Percentiles rank a stretch among this genome's conserved stretches.
Evolutionary conservation across 2,113 vertebrate species (phyloP).

Genomic region (Trichomycterus rosablanca): DNA sequence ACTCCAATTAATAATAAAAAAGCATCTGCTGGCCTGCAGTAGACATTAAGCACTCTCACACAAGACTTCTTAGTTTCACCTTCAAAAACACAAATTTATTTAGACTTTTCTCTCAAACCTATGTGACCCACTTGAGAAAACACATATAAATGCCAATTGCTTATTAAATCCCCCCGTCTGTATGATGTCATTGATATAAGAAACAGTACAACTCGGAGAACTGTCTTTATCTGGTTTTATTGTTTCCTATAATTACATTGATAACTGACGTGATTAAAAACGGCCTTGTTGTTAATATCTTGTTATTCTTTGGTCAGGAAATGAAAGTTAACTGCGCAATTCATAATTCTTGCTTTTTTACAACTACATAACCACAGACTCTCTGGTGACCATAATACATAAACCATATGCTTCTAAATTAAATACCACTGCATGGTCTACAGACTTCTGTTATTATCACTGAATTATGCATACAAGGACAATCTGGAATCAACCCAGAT

Average conservation of each 20-base stretch:
- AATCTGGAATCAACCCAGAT: not conserved
- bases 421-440: conserved; percentile 19
- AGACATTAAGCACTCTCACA: no score
- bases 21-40: no score
- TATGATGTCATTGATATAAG: no score
- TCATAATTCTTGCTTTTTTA: conserved; percentile 5
- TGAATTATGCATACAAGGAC: conserved; percentile 3
- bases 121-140: no score
- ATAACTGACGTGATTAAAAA: conserved; percentile 24
- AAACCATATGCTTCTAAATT: conserved; percentile 44
- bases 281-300: not conserved
- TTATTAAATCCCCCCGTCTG: no score
- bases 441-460: conserved; percentile 22
- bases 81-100: no score
- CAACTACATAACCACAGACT: conserved; percentile 2
- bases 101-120: no score
- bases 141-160: no score
- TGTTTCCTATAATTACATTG: conserved; percentile 1
- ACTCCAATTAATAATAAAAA: no score
- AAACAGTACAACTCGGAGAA: no score
- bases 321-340: conserved; percentile 30
- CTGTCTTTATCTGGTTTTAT: not conserved
- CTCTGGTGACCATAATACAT: not conserved
- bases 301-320: conserved; percentile 28
- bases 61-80: no score